Conservation (phyloP, 2,888 invertebrate genomes). For the Biston betularia region DNA sequence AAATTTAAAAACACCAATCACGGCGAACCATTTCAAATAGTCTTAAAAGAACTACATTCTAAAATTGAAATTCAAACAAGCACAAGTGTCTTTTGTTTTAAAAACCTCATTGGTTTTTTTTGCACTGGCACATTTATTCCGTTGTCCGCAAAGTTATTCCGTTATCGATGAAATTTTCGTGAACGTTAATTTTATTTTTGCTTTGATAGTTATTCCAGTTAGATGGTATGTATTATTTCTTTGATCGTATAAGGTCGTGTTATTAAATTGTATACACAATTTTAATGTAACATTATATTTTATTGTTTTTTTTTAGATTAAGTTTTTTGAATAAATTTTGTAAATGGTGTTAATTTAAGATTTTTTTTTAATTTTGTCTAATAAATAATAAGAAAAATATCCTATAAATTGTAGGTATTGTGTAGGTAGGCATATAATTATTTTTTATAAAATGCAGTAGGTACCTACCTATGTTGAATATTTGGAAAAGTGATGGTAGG, state of each 20-base stretch:
- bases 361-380: no score
- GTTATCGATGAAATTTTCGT: conserved; percentile 45
- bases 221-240: neutral
- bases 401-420: no score
- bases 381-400: no score
- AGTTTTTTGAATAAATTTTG: no score
- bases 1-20: conserved; percentile 81
- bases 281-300: no score
- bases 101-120: conserved; percentile 60
- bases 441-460: no score
- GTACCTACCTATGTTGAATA: no score
- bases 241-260: neutral
- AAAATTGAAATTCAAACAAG: conserved; percentile 75
- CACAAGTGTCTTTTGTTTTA: conserved; percentile 69
- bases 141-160: conserved; percentile 21
- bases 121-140: neutral
- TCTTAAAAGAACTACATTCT: conserved; percentile 63
- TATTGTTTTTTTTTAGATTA: no score
- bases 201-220: neutral
- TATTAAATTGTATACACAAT: no score
- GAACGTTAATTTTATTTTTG: neutral
- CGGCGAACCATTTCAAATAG: conserved; percentile 66
- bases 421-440: no score
- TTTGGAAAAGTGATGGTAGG: no score
- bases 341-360: no score